Evolutionary conservation across 2,113 vertebrate genomes (phyloP), one percentile per base, ranked within the genome.

Genomic region (Hippocampus comes): DNA sequence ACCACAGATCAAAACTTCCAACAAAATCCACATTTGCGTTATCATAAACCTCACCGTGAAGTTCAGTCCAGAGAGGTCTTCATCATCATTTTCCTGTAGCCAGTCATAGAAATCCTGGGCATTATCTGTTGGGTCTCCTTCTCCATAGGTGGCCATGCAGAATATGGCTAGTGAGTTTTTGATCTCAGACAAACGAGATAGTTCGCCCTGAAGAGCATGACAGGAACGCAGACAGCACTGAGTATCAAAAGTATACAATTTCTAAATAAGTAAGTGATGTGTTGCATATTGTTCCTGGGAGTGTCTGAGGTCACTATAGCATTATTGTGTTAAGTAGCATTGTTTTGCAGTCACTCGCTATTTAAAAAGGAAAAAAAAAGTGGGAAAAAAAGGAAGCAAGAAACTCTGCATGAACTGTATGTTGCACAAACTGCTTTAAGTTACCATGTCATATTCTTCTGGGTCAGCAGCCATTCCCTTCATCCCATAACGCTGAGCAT

Each of bases 91-190:
- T 86, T 99, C 96, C 84, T 99, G 97, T 57, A 99, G 89, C 95
- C 96, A 98, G 84, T 99, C 97, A 0, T 98, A 98, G 89, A 99
- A 98, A 85, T 99, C 97, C 80, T 99, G 97, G 55, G 97, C 96
- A 0, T 99, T 99, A 79, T 99, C 97, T 0, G 97, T 99, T 21
- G 97, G 97, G 86, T 99, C 97, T 0, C 97, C 97, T 75, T 98
- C 97, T 0, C 97, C 97, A 0, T 99, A 99, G 0, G 97, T 99
- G 78, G 97, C 97, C 97, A 99, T 94, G 86, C 97, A 99, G 91
- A 99, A 99, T 68, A 98, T 93, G 0, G 94, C 95, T 42, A 99
- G 89, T 1, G 97, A 94, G 82, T 99, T 98, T 27, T 94, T 83
- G 0, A 99, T 96, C 87, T 98, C 95, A 0, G 93, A 82, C 63